These are phyloP conservation scores for Abscondita cerata DNA, from an alignment of 2,888 invertebrate species.

Conservation along the genomic window DNA sequence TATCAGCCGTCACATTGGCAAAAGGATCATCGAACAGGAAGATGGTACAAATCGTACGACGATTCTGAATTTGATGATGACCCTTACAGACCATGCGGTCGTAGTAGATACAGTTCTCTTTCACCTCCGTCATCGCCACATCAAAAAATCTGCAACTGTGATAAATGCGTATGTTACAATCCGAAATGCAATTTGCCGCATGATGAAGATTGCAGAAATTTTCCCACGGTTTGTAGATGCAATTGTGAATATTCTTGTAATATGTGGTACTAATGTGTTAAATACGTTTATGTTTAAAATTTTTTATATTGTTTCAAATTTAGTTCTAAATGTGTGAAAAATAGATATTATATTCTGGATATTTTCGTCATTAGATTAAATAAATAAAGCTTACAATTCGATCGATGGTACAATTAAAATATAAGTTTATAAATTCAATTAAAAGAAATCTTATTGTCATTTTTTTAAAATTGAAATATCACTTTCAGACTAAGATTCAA, in stretches of 20 bases:
- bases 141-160: no score
- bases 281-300: not conserved
- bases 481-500: no score
- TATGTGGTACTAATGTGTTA: not conserved
- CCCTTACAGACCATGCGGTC: not conserved
- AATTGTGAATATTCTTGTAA: not conserved
- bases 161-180: not conserved
- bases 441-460: no score
- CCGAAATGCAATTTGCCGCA: not conserved
- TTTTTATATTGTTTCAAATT: no score
- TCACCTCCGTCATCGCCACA: not conserved
- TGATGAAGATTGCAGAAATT: not conserved
- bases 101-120: not conserved
- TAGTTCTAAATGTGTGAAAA: no score
- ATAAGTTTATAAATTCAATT: no score
- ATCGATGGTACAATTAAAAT: no score
- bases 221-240: not conserved
- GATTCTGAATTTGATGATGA: conserved; percentile 1
- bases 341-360: no score
- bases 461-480: no score
- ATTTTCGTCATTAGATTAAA: no score
- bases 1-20: conserved; percentile 41
- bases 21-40: conserved; percentile 46
- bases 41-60: conserved; percentile 48
- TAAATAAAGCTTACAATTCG: no score